Conservation (phyloP, 1,140 invertebrate species). For the Leptopilina boulardi region DNA sequence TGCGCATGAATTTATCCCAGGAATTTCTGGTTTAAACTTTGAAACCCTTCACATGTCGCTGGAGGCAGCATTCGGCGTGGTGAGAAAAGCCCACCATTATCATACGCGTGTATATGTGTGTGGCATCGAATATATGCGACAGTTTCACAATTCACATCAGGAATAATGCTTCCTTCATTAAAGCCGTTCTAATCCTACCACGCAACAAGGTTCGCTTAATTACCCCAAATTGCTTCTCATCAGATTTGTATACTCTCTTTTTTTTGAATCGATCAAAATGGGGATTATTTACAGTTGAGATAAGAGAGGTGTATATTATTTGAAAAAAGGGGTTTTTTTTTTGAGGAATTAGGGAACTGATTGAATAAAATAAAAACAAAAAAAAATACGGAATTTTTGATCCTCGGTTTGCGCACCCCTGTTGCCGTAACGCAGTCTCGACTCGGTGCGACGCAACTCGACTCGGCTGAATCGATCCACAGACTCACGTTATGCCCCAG, state of each 20-base stretch:
- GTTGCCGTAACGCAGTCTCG: slow-evolving; percentile 63
- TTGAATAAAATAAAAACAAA: background rate
- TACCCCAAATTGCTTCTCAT: background rate
- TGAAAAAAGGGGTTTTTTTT: too few relatives aligned
- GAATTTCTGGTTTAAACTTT: slow-evolving; percentile 7
- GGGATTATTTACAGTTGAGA: background rate
- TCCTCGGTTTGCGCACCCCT: slow-evolving; percentile 36
- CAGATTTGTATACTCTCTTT: background rate
- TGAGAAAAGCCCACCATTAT: slow-evolving; percentile 20
- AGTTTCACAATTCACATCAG: background rate
- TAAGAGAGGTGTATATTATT: too few relatives aligned
- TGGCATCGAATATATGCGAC: slow-evolving; percentile 24
- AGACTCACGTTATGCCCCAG: slow-evolving; percentile 57
- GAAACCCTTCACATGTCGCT: slow-evolving; percentile 14
- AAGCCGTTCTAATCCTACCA: background rate
- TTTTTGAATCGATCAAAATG: background rate
- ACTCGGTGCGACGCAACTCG: slow-evolving; percentile 61
- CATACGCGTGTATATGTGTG: background rate
- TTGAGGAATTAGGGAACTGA: background rate
- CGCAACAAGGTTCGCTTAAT: slow-evolving; percentile 5
- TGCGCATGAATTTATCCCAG: background rate
- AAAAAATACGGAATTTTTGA: slow-evolving; percentile 10
- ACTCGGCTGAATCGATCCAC: slow-evolving; percentile 73
- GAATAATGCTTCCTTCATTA: slow-evolving; percentile 17
- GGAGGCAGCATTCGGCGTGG: background rate